Evolutionary conservation across 2,797 vertebrate genomes (phyloP).

Genomic region (Malacoraja senta): DNA sequence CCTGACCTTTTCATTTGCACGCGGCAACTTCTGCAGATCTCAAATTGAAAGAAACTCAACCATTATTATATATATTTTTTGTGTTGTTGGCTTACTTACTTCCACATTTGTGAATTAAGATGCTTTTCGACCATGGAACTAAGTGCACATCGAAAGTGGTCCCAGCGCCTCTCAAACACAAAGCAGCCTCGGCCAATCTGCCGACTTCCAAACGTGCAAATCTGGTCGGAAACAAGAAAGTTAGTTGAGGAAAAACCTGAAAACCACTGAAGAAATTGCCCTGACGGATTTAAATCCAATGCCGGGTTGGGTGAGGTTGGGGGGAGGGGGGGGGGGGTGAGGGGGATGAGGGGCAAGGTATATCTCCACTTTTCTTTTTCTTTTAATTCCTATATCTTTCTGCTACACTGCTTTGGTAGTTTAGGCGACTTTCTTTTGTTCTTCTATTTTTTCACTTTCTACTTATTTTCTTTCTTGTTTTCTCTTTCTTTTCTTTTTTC

Average conservation of each 20-base stretch:
- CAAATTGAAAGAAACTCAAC: background rate
- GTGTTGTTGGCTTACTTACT: constrained; percentile 69
- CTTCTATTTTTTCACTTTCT: too few relatives aligned
- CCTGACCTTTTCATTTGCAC: background rate
- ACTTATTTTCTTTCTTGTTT: too few relatives aligned
- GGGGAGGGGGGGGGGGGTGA: too few relatives aligned
- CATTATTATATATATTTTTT: background rate
- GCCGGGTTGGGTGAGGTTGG: too few relatives aligned
- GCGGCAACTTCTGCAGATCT: too few relatives aligned
- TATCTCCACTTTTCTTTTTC: too few relatives aligned
- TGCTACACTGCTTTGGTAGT: too few relatives aligned
- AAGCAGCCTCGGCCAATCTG: constrained; percentile 89
- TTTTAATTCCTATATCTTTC: too few relatives aligned
- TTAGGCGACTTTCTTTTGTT: too few relatives aligned
- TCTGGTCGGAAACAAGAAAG: constrained; percentile 57
- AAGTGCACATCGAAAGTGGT: constrained; percentile 82
- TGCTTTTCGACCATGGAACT: constrained; percentile 94
- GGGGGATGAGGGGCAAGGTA: too few relatives aligned
- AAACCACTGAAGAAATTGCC: background rate
- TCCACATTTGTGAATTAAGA: constrained; percentile 95
- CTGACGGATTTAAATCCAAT: too few relatives aligned
- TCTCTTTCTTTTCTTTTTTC: too few relatives aligned
- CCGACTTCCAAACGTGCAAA: constrained; percentile 94
- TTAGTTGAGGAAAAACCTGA: background rate
- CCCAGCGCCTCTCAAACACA: constrained; percentile 90